Percentiles rank a stretch among this genome's conserved stretches.
These are phyloP conservation scores for Caenorhabditis afra DNA, from an alignment of 2,888 invertebrate species.

Conservation along the genomic window DNA sequence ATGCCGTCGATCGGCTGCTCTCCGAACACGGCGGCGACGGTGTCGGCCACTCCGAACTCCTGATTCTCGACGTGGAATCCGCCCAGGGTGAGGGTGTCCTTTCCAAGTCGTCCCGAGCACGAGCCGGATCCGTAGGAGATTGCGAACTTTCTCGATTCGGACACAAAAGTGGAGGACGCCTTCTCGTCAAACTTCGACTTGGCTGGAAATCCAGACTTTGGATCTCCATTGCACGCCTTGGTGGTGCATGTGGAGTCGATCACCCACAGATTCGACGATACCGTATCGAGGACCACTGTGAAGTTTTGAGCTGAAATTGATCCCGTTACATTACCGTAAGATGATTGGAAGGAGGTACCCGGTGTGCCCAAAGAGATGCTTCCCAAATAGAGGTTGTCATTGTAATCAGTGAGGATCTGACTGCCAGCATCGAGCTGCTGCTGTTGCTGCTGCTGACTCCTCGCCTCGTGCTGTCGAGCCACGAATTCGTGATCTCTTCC, in stretches of 20 bases:
- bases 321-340: too few relatives aligned
- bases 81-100: slow-evolving; percentile 64
- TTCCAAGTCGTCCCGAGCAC: slow-evolving; percentile 66
- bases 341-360: slow-evolving; percentile 23
- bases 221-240: slow-evolving; percentile 69
- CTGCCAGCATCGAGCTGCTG: slow-evolving; percentile 39
- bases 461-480: background rate
- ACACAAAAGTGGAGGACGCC: slow-evolving; percentile 35
- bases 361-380: slow-evolving; percentile 83
- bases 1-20: slow-evolving; percentile 74
- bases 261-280: slow-evolving; percentile 65
- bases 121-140: slow-evolving; percentile 68
- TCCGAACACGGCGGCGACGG: slow-evolving; percentile 63
- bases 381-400: slow-evolving; percentile 82
- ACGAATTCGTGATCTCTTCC: background rate
- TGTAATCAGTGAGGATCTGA: slow-evolving; percentile 47
- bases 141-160: slow-evolving; percentile 12
- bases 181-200: slow-evolving; percentile 65
- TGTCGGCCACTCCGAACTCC: slow-evolving; percentile 69
- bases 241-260: slow-evolving; percentile 60
- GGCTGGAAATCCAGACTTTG: slow-evolving; percentile 72
- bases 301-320: slow-evolving; percentile 61
- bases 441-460: too few relatives aligned
- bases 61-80: slow-evolving; percentile 66
- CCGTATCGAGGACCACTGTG: slow-evolving; percentile 57